Evolutionary conservation across 2,888 invertebrate species (phyloP), one percentile per base, ranked within the genome.

Genomic region (Patella depressa): DNA sequence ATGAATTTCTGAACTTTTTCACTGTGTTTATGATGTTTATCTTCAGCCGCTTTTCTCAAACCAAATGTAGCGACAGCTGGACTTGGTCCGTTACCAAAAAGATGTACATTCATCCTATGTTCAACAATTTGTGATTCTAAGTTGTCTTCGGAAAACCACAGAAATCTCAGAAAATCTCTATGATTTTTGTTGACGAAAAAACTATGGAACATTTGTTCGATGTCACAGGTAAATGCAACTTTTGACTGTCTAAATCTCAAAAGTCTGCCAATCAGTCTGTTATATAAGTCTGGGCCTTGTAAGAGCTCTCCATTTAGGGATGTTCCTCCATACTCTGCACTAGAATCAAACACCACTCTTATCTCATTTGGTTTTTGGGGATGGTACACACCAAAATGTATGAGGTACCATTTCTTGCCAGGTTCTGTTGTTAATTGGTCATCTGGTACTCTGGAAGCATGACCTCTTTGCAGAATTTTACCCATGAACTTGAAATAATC

Each of bases 51-150:
- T 15, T 76, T 79, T n/a, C 65, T 65, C 29, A 80, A 45, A 7
- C 73, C 80, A 73, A 24, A 78, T 12, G 70, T 78, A 53, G 75
- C 79, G 15, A 76, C 53, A 34, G 79, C 73, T n/a, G 81, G 80
- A 45, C 59, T 71, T 14, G 79, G 75, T 9, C 74, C 24, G 24
- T 72, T 73, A 3, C 80, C 79, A 79, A 80, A 80, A 3, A 75
- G 65, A 71, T 80, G 77, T n/a, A 77, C 77, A 29, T 55, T 78
- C 78, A 79, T 79, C 24, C 76, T 73, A 54, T 76, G 78, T 45
- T 78, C 78, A 15, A 72, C 69, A 7, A 73, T 29, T 24, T 71
- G 69, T 45, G 74, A 76, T 14, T 53, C 54, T 53, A 75, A 15
- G 71, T 74, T 71, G 73, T 75, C 74, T 54, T 81, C 73, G 34